phyloP scores from a whole-genome alignment of 2,888 invertebrate genomes.

The Orthosia gothica region DNA sequence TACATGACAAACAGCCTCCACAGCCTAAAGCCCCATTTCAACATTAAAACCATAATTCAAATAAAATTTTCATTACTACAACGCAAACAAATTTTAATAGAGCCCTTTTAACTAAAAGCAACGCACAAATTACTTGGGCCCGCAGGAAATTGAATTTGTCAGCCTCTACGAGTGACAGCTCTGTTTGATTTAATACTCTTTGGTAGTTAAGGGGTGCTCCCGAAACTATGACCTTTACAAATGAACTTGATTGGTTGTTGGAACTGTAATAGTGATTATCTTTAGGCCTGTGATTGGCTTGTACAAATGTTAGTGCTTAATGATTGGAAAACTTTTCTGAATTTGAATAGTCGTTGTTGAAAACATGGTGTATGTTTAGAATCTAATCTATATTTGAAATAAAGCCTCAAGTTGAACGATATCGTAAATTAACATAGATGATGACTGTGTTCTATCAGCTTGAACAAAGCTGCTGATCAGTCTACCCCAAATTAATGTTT shows the following conservation, averaged over 20 bases:
- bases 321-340: slow-evolving; percentile 20
- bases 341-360: slow-evolving; percentile 10
- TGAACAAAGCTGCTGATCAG: slow-evolving; percentile 24
- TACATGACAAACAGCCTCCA: not conserved
- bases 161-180: slow-evolving; percentile 53
- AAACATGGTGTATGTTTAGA: slow-evolving; percentile 19
- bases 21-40: not conserved
- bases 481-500: slow-evolving; percentile 17
- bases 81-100: slow-evolving; percentile 49
- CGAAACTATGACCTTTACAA: slow-evolving; percentile 48
- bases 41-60: slow-evolving; percentile 25
- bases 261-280: slow-evolving; percentile 27
- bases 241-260: slow-evolving; percentile 44
- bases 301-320: slow-evolving; percentile 1
- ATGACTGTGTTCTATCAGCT: slow-evolving; percentile 12
- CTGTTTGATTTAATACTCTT: slow-evolving; percentile 62
- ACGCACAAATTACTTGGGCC: slow-evolving; percentile 52
- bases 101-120: slow-evolving; percentile 54
- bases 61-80: slow-evolving; percentile 27
- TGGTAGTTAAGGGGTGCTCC: slow-evolving; percentile 40
- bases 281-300: slow-evolving; percentile 10
- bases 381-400: not conserved
- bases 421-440: slow-evolving; percentile 20
- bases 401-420: not conserved
- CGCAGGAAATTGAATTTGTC: slow-evolving; percentile 66